Conservation (phyloP, 1,140 invertebrate genomes). For the Capitella teleta region DNA sequence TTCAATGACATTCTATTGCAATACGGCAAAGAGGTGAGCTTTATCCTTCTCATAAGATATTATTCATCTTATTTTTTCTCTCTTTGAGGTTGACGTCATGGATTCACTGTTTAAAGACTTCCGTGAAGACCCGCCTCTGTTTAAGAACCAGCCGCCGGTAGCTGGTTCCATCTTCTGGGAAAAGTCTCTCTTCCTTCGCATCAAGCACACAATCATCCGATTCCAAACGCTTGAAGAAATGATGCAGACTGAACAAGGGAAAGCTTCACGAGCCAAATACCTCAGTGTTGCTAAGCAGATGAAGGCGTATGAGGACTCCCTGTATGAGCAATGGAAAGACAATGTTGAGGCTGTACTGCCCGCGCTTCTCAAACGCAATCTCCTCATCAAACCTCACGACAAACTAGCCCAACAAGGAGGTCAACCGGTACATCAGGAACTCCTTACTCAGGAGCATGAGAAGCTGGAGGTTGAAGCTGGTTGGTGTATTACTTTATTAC, state of each 20-base stretch:
- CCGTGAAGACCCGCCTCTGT: constrained; percentile 56
- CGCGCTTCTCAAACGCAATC: constrained; percentile 33
- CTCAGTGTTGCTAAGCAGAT: constrained; percentile 59
- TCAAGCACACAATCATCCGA: constrained; percentile 64
- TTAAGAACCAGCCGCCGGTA: constrained; percentile 62
- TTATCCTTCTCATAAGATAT: not conserved
- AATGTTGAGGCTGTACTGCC: constrained; percentile 33
- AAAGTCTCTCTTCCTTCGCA: constrained; percentile 58
- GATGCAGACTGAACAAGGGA: constrained; percentile 59
- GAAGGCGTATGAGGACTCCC: constrained; percentile 60
- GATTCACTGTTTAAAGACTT: constrained; percentile 50
- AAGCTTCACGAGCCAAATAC: constrained; percentile 61
- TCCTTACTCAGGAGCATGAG: too few relatives aligned
- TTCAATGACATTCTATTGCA: constrained; percentile 74
- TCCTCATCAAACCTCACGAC: constrained; percentile 16
- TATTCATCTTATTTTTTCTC: not conserved
- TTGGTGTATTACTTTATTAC: too few relatives aligned
- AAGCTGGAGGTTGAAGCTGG: too few relatives aligned
- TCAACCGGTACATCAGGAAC: too few relatives aligned
- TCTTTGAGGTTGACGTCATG: constrained; percentile 30
- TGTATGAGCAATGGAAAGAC: constrained; percentile 36
- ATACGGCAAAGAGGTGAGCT: constrained; percentile 63
- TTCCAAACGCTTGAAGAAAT: constrained; percentile 65
- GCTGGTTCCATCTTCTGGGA: constrained; percentile 76
- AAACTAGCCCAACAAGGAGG: too few relatives aligned